These are phyloP conservation scores for Ericerus pela DNA, from an alignment of 1,140 invertebrate genomes.

Conservation along the genomic window DNA sequence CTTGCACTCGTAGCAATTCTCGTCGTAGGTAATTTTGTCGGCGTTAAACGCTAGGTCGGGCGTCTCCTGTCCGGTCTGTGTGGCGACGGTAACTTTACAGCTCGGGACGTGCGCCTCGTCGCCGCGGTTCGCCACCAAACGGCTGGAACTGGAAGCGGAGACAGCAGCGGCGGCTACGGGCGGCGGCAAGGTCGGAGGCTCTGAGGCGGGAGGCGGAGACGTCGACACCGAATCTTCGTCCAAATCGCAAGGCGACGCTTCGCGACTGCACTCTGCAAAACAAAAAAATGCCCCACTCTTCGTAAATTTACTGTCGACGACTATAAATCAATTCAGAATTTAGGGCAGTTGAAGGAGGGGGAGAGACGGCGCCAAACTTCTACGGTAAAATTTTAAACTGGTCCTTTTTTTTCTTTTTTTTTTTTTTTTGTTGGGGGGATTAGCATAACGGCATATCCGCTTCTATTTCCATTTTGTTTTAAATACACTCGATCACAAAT, in stretches of 20 bases:
- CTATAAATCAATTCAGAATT: no score
- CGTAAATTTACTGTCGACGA: not conserved
- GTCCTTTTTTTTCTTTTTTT: no score
- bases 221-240: not conserved
- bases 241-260: slow-evolving; percentile 43
- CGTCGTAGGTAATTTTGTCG: slow-evolving; percentile 63
- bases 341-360: no score
- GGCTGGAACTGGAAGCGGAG: not conserved
- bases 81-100: slow-evolving; percentile 54
- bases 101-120: not conserved
- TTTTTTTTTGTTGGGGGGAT: no score
- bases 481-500: no score
- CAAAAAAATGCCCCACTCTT: no score
- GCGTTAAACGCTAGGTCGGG: slow-evolving; percentile 49
- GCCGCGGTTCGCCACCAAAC: slow-evolving; percentile 3
- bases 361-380: no score
- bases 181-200: not conserved
- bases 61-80: slow-evolving; percentile 62
- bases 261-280: slow-evolving; percentile 29
- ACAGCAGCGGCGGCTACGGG: no score
- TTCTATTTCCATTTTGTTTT: no score
- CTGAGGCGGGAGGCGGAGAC: not conserved
- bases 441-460: no score
- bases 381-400: no score
- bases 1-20: slow-evolving; percentile 84